Evolutionary conservation across 2,888 invertebrate genomes (phyloP).

Genomic region (Pegoplata infirma): DNA sequence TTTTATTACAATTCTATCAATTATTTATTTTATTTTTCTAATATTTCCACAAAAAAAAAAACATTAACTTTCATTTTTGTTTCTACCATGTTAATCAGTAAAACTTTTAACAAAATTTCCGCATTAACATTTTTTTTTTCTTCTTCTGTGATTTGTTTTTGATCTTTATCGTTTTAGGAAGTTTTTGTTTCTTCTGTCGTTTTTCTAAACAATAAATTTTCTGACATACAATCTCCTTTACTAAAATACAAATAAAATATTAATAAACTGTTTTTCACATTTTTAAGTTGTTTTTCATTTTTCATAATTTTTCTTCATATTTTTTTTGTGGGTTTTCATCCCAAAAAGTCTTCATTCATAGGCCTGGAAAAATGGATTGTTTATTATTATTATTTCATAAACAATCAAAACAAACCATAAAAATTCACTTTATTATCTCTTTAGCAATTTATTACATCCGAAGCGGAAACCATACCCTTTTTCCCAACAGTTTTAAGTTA

Average conservation of each 20-base stretch:
- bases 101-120: slow-evolving; percentile 42
- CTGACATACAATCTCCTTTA: slow-evolving; percentile 54
- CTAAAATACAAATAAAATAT: slow-evolving; percentile 33
- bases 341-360: slow-evolving; percentile 27
- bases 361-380: slow-evolving; percentile 55
- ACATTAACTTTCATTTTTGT: slow-evolving; percentile 35
- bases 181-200: slow-evolving; percentile 49
- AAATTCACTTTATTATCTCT: slow-evolving; percentile 62
- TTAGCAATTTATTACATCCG: slow-evolving; percentile 64
- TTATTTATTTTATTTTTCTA: background rate
- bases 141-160: slow-evolving; percentile 15
- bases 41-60: background rate
- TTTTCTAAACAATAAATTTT: slow-evolving; percentile 61
- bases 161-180: slow-evolving; percentile 56
- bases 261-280: slow-evolving; percentile 41
- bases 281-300: slow-evolving; percentile 1
- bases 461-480: slow-evolving; percentile 64
- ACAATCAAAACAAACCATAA: slow-evolving; percentile 61
- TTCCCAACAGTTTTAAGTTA: slow-evolving; percentile 53
- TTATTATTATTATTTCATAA: slow-evolving; percentile 54
- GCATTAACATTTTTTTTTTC: slow-evolving; percentile 40
- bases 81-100: slow-evolving; percentile 8
- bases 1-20: slow-evolving; percentile 1
- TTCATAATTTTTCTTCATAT: too few species aligned
- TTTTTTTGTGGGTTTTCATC: too few species aligned